phyloP scores from a whole-genome alignment of 1,140 invertebrate species.

The Teleogryllus occipitalis region DNA sequence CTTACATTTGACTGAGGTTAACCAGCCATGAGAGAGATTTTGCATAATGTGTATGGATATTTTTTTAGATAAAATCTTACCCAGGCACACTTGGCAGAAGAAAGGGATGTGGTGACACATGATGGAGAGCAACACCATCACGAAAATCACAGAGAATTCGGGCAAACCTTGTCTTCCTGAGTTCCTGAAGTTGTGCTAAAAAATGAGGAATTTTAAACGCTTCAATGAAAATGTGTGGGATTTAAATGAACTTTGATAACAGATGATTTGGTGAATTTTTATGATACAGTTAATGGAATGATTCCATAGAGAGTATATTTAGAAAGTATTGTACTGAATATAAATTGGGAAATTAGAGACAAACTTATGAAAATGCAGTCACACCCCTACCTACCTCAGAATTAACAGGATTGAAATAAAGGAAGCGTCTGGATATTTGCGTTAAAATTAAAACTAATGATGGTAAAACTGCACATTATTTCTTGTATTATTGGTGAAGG shows the following conservation, averaged over 20 bases:
- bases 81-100: not conserved
- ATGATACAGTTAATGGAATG: not conserved
- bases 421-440: too few species aligned
- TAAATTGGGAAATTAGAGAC: not conserved
- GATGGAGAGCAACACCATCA: not conserved
- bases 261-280: not conserved
- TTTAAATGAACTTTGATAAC: not conserved
- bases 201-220: not conserved
- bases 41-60: too few species aligned
- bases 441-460: too few species aligned
- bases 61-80: not conserved
- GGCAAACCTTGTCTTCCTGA: not conserved
- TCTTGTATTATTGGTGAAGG: too few species aligned
- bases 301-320: not conserved
- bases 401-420: too few species aligned
- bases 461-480: too few species aligned
- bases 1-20: too few species aligned
- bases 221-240: not conserved
- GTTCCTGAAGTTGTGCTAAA: not conserved
- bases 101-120: not conserved
- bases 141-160: not conserved
- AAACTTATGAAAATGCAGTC: not conserved
- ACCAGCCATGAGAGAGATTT: too few species aligned
- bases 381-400: too few species aligned
- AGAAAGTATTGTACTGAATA: too few species aligned